A percentile compares a stretch with the other conserved stretches of the same genome.
Conservation (phyloP, 2,113 vertebrate genomes). For the Scortum barcoo region DNA sequence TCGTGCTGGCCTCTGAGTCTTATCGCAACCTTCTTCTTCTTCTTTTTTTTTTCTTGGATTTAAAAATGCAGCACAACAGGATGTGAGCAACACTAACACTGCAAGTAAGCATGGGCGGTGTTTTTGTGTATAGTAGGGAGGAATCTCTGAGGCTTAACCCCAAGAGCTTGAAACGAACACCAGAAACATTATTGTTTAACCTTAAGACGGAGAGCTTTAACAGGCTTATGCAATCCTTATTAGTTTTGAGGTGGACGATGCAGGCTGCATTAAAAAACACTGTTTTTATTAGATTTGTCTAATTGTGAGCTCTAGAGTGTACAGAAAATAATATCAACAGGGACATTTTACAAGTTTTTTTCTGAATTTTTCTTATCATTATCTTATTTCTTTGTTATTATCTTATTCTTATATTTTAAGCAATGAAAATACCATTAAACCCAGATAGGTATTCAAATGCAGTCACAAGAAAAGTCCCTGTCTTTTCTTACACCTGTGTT, state of each 20-base stretch:
- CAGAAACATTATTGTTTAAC: slow-evolving; percentile 42
- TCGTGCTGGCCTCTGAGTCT: not conserved
- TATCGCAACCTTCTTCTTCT: slow-evolving; percentile 16
- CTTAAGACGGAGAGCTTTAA: slow-evolving; percentile 17
- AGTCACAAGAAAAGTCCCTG: not conserved
- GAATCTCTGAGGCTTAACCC: slow-evolving; percentile 15
- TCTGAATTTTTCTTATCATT: too few relatives aligned
- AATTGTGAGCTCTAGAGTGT: not conserved
- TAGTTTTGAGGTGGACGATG: not conserved
- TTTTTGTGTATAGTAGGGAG: slow-evolving; percentile 29
- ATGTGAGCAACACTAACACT: slow-evolving; percentile 37
- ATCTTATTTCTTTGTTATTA: too few relatives aligned
- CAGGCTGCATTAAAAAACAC: not conserved
- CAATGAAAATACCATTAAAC: not conserved
- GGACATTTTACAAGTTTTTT: not conserved
- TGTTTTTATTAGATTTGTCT: slow-evolving; percentile 1
- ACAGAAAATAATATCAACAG: not conserved
- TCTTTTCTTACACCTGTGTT: not conserved
- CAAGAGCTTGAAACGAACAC: not conserved
- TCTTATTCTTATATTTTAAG: too few relatives aligned
- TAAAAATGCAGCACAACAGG: slow-evolving; percentile 60
- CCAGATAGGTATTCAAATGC: not conserved
- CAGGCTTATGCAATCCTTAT: slow-evolving; percentile 30
- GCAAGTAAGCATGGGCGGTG: slow-evolving; percentile 26
- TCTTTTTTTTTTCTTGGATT: slow-evolving; percentile 24